Evolutionary conservation across 2,113 vertebrate species (phyloP).

Genomic region (Neopipo cinnamomea): DNA sequence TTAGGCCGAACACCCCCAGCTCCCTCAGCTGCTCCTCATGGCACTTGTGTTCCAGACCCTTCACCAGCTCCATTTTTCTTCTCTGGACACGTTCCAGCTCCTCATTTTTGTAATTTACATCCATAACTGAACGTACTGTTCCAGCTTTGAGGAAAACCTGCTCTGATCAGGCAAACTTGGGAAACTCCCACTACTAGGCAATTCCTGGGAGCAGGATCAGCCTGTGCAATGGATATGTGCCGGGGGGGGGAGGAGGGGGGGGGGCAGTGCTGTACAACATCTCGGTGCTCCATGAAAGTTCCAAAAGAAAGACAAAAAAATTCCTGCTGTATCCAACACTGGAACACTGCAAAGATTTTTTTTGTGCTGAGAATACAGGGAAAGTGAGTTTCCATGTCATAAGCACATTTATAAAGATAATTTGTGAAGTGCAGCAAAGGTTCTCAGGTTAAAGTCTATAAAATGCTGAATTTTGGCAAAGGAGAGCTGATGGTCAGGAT

Average conservation of each 20-base stretch:
- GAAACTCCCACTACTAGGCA: neutral
- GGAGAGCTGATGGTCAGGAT: neutral
- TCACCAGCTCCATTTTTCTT: neutral
- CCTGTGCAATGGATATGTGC: neutral
- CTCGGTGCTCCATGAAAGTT: fast-evolving
- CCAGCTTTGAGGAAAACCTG: neutral
- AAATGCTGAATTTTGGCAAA: neutral
- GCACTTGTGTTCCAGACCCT: neutral
- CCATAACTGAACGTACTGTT: fast-evolving
- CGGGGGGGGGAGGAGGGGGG: too few relatives aligned
- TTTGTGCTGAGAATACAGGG: neutral
- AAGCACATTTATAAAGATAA: neutral
- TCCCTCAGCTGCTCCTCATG: neutral
- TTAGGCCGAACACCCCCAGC: neutral
- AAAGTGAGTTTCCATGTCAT: neutral
- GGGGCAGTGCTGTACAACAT: neutral
- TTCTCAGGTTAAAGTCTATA: neutral
- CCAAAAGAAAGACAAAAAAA: neutral
- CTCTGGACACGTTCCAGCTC: neutral
- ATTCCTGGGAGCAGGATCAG: neutral
- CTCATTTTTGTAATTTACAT: neutral
- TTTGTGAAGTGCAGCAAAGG: neutral
- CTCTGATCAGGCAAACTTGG: neutral
- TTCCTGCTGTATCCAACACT: neutral
- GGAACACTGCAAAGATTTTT: neutral